Percentiles rank a stretch among this genome's conserved stretches.
Evolutionary conservation across 2,888 invertebrate species (phyloP).

Genomic region (Nomada goodeniana): DNA sequence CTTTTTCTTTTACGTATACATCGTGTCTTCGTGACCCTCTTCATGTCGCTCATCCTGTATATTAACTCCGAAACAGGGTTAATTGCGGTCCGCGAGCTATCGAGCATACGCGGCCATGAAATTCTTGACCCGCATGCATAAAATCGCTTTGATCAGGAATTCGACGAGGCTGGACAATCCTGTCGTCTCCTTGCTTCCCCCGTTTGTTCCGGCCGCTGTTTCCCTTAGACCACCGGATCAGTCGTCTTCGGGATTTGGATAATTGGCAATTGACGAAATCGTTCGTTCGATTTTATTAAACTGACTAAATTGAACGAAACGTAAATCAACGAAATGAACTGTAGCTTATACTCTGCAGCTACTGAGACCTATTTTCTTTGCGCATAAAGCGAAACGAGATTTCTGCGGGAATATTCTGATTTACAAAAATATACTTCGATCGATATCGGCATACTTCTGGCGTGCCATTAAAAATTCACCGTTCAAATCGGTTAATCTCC

Average conservation of each 20-base stretch:
- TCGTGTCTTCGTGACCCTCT: not conserved
- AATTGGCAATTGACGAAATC: too few species aligned
- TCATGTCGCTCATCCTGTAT: slow-evolving; percentile 1
- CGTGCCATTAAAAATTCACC: too few species aligned
- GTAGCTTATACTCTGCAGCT: too few species aligned
- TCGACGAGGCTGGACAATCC: slow-evolving; percentile 31
- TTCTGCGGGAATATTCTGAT: too few species aligned
- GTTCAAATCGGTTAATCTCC: too few species aligned
- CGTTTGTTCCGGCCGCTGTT: not conserved
- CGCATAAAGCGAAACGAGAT: too few species aligned
- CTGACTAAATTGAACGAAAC: too few species aligned
- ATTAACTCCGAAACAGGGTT: slow-evolving; percentile 31
- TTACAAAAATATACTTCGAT: too few species aligned
- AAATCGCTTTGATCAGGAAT: slow-evolving; percentile 43
- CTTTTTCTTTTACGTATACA: not conserved
- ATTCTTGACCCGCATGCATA: slow-evolving; percentile 41
- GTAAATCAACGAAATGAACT: too few species aligned
- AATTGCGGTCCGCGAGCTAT: slow-evolving; percentile 37
- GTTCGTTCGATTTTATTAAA: too few species aligned
- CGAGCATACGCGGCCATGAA: slow-evolving; percentile 27
- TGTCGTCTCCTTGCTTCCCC: slow-evolving; percentile 1
- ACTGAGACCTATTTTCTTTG: too few species aligned
- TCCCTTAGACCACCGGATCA: not conserved
- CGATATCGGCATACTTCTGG: too few species aligned
- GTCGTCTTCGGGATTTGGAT: not conserved